Evolutionary conservation across 2,797 vertebrate genomes (phyloP), one percentile per base, ranked within the genome.

Genomic region (Iguana delicatissima): DNA sequence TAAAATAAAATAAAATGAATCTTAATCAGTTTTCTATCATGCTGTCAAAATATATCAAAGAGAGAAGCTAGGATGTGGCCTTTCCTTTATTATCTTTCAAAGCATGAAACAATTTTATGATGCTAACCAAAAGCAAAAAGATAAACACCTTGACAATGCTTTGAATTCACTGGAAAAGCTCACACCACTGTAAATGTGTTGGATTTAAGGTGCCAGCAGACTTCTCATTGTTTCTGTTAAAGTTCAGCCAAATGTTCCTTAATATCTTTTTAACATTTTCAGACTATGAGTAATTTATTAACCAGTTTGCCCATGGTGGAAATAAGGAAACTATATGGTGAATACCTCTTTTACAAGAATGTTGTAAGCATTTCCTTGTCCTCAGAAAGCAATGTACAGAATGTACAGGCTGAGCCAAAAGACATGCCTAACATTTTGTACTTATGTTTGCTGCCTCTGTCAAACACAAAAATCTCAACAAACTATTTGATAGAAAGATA

Each of bases 321-420:
- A 67, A n/a, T 38, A 42, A 84, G 46, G n/a, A 82, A 87, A 90
- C 12, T 46, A 8, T 69, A 87, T 14, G 50, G 46, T 77, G 35
- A 32, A 35, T 59, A n/a, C 1, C 50, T 46, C 81, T 83, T 89
- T 85, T 85, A 42, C n/a, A 85, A 80, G 38, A n/a, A 64, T 76
- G 18, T 55, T 86, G 18, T 77, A 76, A 80, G 59, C 80, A 73
- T 91, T 92, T 94, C 87, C 62, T 50, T 52, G 93, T 94, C 92
- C 90, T 94, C 93, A 91, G 85, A 93, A 92, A 86, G 52, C 42
- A 55, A 84, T 93, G 76, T 77, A 93, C 42, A 89, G 94, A 95
- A 94, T 92, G 91, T 93, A 93, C 83, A 46, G 72, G 90, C 77
- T 38, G 93, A 91, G 91, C 73, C 80, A 90, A 90, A 14, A 94